phyloP scores from a whole-genome alignment of 2,113 vertebrate genomes.

The Rhabdornis inornatus region DNA sequence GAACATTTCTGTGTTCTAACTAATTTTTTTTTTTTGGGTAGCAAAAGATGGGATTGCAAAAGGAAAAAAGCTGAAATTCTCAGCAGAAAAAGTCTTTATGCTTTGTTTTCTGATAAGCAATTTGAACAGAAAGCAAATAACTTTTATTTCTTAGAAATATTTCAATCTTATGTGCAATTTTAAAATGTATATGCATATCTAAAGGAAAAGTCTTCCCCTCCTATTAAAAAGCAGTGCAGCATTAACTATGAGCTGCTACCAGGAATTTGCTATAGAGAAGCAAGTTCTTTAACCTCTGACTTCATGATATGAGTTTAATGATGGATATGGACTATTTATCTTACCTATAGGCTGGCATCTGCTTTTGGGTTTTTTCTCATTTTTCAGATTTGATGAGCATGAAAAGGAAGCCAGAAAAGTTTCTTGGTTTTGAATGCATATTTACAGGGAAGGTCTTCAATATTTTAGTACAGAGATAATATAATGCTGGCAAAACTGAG shows the following conservation, averaged over 20 bases:
- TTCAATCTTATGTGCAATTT: background rate
- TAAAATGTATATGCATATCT: background rate
- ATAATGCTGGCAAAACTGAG: background rate
- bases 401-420: background rate
- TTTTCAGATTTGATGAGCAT: background rate
- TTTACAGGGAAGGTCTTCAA: background rate
- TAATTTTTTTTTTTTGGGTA: background rate
- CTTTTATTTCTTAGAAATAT: background rate
- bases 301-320: background rate
- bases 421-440: background rate
- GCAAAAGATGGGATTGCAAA: background rate
- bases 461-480: background rate
- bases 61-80: background rate
- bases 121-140: background rate
- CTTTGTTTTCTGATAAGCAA: background rate
- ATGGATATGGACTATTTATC: background rate
- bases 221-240: background rate
- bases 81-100: background rate
- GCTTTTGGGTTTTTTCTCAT: background rate
- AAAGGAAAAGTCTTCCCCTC: background rate
- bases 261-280: background rate
- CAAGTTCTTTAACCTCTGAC: background rate
- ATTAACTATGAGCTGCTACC: background rate
- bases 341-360: background rate
- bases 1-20: background rate